phyloP scores from a whole-genome alignment of 2,113 vertebrate genomes.

The Hippoglossus stenolepis region DNA sequence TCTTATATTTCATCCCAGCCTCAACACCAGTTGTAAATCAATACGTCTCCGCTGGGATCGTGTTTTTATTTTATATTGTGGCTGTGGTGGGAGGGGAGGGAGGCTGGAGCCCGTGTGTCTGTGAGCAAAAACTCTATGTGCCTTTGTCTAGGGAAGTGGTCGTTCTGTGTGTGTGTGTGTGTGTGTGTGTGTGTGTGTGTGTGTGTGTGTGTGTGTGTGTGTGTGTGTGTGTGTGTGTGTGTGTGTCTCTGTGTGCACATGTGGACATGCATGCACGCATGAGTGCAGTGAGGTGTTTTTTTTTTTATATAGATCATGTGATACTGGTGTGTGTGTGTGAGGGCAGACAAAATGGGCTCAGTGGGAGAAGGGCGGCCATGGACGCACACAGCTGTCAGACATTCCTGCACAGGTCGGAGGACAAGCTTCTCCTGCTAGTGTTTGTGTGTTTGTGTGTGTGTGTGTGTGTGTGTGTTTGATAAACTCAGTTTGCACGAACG shows the following conservation, averaged over 20 bases:
- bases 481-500: conserved; percentile 4
- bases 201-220: conserved; percentile 14
- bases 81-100: conserved; percentile 39
- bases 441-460: neutral
- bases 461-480: conserved; percentile 17
- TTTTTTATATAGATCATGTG: conserved; percentile 37
- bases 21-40: conserved; percentile 32
- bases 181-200: conserved; percentile 10
- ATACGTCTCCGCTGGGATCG: conserved; percentile 42
- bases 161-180: conserved; percentile 8
- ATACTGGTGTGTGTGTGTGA: conserved; percentile 9
- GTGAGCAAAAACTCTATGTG: conserved; percentile 38
- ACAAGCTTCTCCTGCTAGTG: conserved; percentile 29
- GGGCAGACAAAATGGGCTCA: neutral
- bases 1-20: conserved; percentile 8
- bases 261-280: conserved; percentile 32
- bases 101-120: conserved; percentile 63
- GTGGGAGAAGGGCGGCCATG: conserved; percentile 22
- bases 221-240: conserved; percentile 11
- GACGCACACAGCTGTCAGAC: conserved; percentile 68
- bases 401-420: conserved; percentile 66
- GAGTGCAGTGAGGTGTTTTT: neutral
- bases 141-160: conserved; percentile 1
- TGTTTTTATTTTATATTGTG: conserved; percentile 38
- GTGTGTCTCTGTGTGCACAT: conserved; percentile 25